Conservation (phyloP, 2,888 invertebrate genomes). For the Andrena trimmerana region DNA sequence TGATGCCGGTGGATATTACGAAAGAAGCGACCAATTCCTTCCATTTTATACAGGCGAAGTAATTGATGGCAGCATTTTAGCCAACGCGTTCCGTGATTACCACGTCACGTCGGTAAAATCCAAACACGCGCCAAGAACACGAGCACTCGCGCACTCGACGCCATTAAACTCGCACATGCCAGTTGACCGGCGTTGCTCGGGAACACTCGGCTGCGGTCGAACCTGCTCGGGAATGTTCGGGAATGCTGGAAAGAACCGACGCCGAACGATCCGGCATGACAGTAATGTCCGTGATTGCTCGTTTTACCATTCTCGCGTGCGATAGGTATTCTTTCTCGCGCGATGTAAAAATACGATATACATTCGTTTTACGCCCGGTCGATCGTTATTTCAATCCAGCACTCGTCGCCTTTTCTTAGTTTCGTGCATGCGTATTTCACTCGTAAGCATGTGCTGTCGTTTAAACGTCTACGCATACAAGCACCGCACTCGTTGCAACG, state of each 20-base stretch:
- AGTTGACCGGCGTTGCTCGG: not conserved
- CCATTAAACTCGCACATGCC: not conserved
- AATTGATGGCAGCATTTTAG: not conserved
- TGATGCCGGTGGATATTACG: too few relatives aligned
- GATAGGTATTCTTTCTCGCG: not conserved
- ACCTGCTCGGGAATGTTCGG: conserved; percentile 21
- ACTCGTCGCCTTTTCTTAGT: not conserved
- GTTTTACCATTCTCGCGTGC: not conserved
- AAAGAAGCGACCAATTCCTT: too few relatives aligned
- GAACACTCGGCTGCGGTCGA: not conserved
- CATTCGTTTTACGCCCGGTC: not conserved
- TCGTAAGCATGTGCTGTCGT: conserved; percentile 2
- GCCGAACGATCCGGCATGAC: conserved; percentile 24
- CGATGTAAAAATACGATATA: conserved; percentile 16
- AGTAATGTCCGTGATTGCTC: conserved; percentile 37
- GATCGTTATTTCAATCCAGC: not conserved
- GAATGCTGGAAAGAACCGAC: conserved; percentile 26
- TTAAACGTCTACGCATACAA: conserved; percentile 11
- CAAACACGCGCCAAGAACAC: not conserved
- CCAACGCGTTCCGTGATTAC: not conserved
- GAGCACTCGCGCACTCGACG: not conserved
- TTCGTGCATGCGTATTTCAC: not conserved
- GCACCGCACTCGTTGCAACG: conserved; percentile 7
- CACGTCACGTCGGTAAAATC: not conserved
- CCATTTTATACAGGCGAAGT: not conserved